phyloP scores from a whole-genome alignment of 2,888 invertebrate genomes.

The Baccha elongata region DNA sequence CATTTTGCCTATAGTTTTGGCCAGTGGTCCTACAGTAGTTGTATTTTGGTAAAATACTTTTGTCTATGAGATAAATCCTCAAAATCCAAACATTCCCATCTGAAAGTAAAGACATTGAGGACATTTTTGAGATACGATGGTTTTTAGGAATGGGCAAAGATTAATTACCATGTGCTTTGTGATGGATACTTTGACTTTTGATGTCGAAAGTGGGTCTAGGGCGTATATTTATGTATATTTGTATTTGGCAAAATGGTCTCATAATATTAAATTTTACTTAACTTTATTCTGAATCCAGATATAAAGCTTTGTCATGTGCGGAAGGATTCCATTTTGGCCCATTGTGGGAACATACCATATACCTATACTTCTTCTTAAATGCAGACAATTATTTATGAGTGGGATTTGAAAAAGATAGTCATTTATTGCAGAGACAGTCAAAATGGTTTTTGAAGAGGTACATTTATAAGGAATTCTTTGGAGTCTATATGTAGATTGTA shows the following conservation, averaged over 20 bases:
- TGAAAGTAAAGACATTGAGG: constrained; percentile 55
- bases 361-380: constrained; percentile 21
- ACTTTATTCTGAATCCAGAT: constrained; percentile 42
- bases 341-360: constrained; percentile 5
- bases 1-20: constrained; percentile 27
- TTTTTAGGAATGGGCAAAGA: constrained; percentile 51
- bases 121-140: constrained; percentile 66
- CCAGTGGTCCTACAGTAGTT: constrained; percentile 26
- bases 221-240: background rate
- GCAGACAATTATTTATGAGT: constrained; percentile 47
- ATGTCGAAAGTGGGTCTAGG: constrained; percentile 30
- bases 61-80: constrained; percentile 57
- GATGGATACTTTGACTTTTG: constrained; percentile 68
- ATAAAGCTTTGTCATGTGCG: constrained; percentile 29
- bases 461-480: background rate
- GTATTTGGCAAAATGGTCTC: constrained; percentile 33
- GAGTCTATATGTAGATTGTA: background rate
- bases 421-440: constrained; percentile 44
- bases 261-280: constrained; percentile 55
- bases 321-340: background rate
- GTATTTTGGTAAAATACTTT: constrained; percentile 55
- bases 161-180: constrained; percentile 67
- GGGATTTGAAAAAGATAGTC: constrained; percentile 44
- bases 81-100: constrained; percentile 63
- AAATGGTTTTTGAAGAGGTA: constrained; percentile 20